Evolutionary conservation across 2,797 vertebrate species (phyloP).

Genomic region (Rhynchonycteris naso): DNA sequence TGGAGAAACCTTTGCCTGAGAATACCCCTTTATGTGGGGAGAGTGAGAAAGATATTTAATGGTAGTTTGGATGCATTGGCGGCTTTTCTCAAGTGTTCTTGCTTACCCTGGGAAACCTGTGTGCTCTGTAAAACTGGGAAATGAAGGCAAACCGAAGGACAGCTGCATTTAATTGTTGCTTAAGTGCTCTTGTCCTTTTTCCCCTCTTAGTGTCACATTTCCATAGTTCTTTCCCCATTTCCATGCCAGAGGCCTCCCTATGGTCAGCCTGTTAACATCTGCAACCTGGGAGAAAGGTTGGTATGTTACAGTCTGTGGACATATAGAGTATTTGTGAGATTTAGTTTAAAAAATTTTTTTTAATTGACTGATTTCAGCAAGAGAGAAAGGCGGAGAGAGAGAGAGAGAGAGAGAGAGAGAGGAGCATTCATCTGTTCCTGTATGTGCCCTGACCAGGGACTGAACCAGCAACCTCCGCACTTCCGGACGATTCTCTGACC

Average conservation of each 20-base stretch:
- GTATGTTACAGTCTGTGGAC: not conserved
- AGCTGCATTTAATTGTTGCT: not conserved
- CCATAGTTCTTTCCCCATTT: not conserved
- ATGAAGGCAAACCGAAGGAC: not conserved
- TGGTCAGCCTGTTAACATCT: not conserved
- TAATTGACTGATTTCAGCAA: too few species aligned
- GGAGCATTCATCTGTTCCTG: too few species aligned
- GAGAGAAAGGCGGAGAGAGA: too few species aligned
- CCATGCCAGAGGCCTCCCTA: not conserved
- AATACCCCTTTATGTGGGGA: not conserved
- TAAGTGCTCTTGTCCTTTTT: not conserved
- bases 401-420: too few species aligned
- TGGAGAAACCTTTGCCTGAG: not conserved
- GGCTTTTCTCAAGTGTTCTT: not conserved
- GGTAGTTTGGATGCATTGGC: not conserved
- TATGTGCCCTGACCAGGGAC: too few species aligned
- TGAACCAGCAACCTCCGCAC: too few species aligned
- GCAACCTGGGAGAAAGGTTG: not conserved
- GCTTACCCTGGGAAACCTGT: not conserved
- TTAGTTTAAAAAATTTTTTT: too few species aligned
- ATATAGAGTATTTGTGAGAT: not conserved
- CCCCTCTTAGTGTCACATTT: not conserved
- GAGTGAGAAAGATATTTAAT: not conserved
- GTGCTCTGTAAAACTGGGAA: not conserved
- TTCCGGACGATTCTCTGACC: too few species aligned